phyloP scores from a whole-genome alignment of 2,113 vertebrate genomes.

The Ceyx melanurus region DNA sequence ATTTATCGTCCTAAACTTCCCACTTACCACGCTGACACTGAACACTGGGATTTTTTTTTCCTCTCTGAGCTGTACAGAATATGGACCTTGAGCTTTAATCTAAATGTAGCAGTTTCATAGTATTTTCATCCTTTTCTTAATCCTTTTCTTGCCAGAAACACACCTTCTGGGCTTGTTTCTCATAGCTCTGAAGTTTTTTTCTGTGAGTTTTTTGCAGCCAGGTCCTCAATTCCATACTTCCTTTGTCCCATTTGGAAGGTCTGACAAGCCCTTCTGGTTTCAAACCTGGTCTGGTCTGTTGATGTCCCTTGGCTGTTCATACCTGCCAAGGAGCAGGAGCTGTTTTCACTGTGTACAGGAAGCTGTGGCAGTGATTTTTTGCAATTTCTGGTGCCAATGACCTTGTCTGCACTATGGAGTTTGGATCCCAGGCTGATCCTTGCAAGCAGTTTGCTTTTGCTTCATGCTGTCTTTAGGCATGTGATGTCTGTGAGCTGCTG shows the following conservation, averaged over 20 bases:
- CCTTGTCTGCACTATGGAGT: background rate
- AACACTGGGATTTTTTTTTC: background rate
- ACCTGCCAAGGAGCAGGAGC: background rate
- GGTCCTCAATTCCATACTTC: background rate
- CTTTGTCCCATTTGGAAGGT: background rate
- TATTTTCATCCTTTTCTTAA: background rate
- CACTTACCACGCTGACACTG: background rate
- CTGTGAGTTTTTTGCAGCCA: background rate
- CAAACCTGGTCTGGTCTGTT: background rate
- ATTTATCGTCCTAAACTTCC: background rate
- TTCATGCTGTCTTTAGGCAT: background rate
- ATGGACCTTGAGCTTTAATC: background rate
- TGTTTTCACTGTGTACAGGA: background rate
- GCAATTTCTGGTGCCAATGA: background rate
- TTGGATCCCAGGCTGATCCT: background rate
- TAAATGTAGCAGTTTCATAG: background rate
- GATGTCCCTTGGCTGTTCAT: background rate
- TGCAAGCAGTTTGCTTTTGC: background rate
- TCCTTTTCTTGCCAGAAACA: background rate
- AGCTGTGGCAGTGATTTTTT: background rate
- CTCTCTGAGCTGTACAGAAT: background rate
- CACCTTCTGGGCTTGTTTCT: background rate
- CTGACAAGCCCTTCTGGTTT: background rate
- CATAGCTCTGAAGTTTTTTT: background rate
- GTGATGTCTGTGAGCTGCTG: background rate